A percentile compares a stretch with the other conserved stretches of the same genome.
Evolutionary conservation across 1,140 invertebrate genomes (phyloP).

Genomic region (Cherax quadricarinatus): DNA sequence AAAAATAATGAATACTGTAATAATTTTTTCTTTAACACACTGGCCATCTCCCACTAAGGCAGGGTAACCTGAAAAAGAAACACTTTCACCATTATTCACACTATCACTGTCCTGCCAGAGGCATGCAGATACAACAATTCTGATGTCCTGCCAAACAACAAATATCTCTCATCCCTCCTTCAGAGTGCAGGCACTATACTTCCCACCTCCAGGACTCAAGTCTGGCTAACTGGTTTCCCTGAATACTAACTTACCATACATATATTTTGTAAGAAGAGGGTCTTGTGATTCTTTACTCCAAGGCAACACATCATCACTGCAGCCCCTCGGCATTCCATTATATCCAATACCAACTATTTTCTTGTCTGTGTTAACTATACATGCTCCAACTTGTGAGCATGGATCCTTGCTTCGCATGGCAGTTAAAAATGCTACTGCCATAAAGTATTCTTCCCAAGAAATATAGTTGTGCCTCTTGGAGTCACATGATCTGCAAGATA

Average conservation of each 20-base stretch:
- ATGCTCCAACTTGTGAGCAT: constrained; percentile 80
- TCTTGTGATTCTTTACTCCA: constrained; percentile 76
- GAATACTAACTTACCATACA: constrained; percentile 76
- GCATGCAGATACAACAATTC: no score
- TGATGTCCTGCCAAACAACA: no score
- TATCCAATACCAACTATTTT: constrained; percentile 82
- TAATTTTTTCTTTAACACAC: no score
- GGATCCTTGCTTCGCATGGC: constrained; percentile 81
- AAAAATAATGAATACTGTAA: no score
- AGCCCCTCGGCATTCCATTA: constrained; percentile 82
- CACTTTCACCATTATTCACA: no score
- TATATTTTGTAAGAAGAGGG: constrained; percentile 78
- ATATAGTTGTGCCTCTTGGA: constrained; percentile 78
- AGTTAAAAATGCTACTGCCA: constrained; percentile 80
- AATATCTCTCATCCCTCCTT: no score
- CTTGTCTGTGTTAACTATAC: constrained; percentile 80
- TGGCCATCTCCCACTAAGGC: no score
- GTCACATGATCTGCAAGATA: not conserved
- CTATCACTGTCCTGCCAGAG: no score
- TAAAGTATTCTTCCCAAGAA: constrained; percentile 82
- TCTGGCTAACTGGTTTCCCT: no score
- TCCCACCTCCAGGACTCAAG: no score
- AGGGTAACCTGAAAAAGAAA: no score
- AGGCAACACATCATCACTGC: constrained; percentile 80
- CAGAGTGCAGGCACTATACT: no score